phyloP scores from a whole-genome alignment of 2,113 vertebrate genomes.

The Marmota flaviventris region DNA sequence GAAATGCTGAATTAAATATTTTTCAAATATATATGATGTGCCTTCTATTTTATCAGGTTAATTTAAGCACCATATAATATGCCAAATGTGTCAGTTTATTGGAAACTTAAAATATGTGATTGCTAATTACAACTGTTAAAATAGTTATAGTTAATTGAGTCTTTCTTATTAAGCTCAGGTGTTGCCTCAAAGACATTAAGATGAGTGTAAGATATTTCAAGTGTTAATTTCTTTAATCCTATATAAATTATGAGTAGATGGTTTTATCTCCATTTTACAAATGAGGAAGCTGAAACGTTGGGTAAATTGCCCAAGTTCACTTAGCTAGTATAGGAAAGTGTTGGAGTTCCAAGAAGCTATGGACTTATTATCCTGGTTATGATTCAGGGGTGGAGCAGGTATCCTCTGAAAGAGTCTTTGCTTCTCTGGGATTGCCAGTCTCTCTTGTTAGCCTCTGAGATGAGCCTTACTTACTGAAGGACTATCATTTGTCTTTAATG shows the following conservation, averaged over 20 bases:
- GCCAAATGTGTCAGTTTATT: slow-evolving; percentile 24
- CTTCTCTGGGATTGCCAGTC: neutral
- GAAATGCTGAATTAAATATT: slow-evolving; percentile 42
- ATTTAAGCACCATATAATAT: neutral
- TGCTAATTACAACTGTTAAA: slow-evolving; percentile 12
- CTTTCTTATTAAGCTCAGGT: neutral
- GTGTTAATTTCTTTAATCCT: neutral
- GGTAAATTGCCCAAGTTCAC: neutral
- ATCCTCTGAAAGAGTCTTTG: neutral
- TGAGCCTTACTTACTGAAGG: neutral
- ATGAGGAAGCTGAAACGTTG: neutral
- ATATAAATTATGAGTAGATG: neutral
- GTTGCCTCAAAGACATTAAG: neutral
- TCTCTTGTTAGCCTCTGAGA: neutral
- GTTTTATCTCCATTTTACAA: slow-evolving; percentile 28
- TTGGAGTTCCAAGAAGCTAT: neutral
- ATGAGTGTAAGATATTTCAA: slow-evolving; percentile 25
- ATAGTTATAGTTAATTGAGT: neutral
- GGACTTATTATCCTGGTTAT: neutral
- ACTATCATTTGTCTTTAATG: slow-evolving; percentile 9
- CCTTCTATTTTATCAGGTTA: neutral
- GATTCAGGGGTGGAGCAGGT: neutral
- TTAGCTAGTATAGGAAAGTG: neutral
- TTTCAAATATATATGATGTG: neutral
- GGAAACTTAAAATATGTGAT: slow-evolving; percentile 36